These are phyloP conservation scores for Ctenosaura bakeri DNA, from an alignment of 2,797 vertebrate genomes.

Conservation along the genomic window DNA sequence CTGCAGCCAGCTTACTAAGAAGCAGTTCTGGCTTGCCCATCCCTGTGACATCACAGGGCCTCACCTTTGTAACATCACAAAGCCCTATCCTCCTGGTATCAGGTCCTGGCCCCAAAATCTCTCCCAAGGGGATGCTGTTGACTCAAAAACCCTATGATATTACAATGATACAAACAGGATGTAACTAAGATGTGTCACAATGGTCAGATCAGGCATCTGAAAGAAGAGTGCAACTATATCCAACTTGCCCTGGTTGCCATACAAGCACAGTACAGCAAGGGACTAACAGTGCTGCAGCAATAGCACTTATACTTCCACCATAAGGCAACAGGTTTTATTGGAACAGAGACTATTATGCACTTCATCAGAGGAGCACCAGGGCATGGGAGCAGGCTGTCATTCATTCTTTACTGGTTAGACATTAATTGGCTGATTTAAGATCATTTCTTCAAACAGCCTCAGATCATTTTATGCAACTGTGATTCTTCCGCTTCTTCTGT, in stretches of 20 bases:
- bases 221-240: too few species aligned
- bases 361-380: background rate
- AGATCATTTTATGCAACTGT: conserved; percentile 25
- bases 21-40: too few species aligned
- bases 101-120: too few species aligned
- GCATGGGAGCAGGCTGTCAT: conserved; percentile 18
- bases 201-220: too few species aligned
- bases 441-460: conserved; percentile 10
- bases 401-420: conserved; percentile 34
- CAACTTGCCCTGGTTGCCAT: background rate
- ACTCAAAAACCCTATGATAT: too few species aligned
- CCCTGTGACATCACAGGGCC: too few species aligned
- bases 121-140: too few species aligned
- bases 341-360: background rate
- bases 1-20: too few species aligned
- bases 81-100: too few species aligned
- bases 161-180: too few species aligned
- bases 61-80: too few species aligned
- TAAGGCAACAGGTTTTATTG: background rate
- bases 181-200: too few species aligned
- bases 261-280: background rate
- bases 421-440: conserved; percentile 24
- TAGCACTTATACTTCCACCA: background rate
- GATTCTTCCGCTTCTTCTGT: conserved; percentile 1
- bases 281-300: background rate